Conservation (phyloP, 37 sponge, comb jelly and placozoan species). For the Petrosia ficiformis region DNA sequence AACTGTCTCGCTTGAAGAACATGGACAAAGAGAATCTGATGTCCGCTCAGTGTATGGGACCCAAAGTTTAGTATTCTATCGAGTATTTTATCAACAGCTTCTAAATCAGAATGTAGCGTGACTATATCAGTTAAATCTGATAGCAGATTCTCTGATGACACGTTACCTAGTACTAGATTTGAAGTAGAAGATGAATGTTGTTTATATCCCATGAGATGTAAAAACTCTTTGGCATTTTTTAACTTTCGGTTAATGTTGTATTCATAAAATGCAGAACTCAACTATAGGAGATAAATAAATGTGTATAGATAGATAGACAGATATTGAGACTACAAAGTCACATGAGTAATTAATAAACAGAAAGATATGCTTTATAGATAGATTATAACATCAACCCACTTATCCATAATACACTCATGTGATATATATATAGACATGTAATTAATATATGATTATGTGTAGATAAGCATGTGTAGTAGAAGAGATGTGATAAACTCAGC, state of each 20-base stretch:
- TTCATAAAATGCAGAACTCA: constrained; percentile 30
- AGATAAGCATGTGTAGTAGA: no score
- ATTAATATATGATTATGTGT: no score
- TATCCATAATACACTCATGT: no score
- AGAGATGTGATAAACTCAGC: no score
- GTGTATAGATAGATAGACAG: no score
- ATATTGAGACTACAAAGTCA: no score
- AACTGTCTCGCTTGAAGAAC: neutral
- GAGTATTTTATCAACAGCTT: neutral
- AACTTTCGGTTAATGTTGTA: constrained; percentile 37
- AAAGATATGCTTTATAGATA: no score
- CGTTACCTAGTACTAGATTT: constrained; percentile 14
- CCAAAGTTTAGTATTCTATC: neutral
- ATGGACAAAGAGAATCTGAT: neutral
- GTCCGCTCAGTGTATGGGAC: no score
- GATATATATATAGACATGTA: no score
- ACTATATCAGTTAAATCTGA: constrained; percentile 38
- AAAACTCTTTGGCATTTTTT: constrained; percentile 24
- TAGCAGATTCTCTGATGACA: neutral
- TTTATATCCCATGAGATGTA: constrained; percentile 16
- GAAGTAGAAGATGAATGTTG: constrained; percentile 7
- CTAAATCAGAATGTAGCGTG: constrained; percentile 26
- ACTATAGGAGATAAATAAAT: constrained; percentile 21
- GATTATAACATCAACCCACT: no score
- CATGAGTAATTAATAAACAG: no score